Conservation (phyloP, 1,140 invertebrate genomes). For the Andrena cerasifolii region DNA sequence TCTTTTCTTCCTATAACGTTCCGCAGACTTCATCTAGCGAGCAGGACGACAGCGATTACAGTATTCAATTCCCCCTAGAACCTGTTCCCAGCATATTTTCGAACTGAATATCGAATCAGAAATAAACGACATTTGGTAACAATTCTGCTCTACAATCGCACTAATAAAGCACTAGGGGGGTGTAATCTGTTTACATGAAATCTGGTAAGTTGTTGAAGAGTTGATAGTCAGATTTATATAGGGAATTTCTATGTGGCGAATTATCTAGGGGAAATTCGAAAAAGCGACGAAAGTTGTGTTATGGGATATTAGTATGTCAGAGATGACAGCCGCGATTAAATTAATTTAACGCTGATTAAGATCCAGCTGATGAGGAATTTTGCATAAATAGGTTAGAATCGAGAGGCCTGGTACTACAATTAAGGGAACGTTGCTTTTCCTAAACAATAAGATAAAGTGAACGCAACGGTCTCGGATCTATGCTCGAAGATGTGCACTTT, state of each 20-base stretch:
- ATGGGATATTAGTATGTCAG: neutral
- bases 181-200: too few species aligned
- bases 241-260: neutral
- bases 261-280: neutral
- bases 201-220: too few species aligned
- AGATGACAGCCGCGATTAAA: constrained; percentile 14
- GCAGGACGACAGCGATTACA: constrained; percentile 23
- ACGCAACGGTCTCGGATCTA: neutral
- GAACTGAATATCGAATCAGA: too few species aligned
- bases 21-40: neutral
- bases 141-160: too few species aligned
- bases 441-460: too few species aligned
- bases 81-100: too few species aligned
- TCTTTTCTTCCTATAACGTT: neutral
- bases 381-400: neutral
- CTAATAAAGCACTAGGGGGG: too few species aligned
- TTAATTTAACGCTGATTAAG: neutral
- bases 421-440: too few species aligned
- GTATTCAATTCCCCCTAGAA: neutral
- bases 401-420: too few species aligned
- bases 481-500: neutral
- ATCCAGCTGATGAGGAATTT: too few species aligned
- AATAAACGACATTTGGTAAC: neutral
- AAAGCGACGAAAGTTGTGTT: constrained; percentile 9
- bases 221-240: too few species aligned